phyloP scores from a whole-genome alignment of 2,888 invertebrate genomes.

The Mimachlamys varia region DNA sequence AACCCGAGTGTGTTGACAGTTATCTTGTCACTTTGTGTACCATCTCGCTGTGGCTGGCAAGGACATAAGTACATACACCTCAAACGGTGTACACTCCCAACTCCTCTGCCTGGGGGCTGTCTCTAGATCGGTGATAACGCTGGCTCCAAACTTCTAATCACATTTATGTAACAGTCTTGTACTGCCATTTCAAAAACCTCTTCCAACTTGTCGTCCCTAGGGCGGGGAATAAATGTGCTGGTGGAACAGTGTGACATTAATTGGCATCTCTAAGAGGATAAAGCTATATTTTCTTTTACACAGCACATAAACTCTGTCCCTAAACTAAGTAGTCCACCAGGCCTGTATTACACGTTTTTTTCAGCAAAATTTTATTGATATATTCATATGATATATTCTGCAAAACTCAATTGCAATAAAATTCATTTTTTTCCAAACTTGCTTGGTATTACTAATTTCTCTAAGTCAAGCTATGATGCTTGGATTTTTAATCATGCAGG shows the following conservation, averaged over 20 bases:
- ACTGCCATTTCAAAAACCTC: constrained; percentile 13
- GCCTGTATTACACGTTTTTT: background rate
- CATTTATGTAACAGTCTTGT: constrained; percentile 31
- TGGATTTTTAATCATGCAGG: too few species aligned
- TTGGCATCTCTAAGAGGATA: constrained; percentile 27
- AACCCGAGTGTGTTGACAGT: constrained; percentile 25
- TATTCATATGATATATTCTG: background rate
- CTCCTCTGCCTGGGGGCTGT: background rate
- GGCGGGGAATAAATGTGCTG: constrained; percentile 9
- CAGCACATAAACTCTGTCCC: background rate
- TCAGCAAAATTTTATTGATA: background rate
- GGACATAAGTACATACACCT: constrained; percentile 7
- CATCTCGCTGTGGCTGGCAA: background rate
- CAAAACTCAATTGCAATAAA: background rate
- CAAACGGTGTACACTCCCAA: background rate
- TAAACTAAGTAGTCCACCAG: background rate
- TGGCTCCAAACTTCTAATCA: constrained; percentile 31
- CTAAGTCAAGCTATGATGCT: background rate
- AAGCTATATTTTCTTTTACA: constrained; percentile 26
- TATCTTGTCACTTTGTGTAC: background rate
- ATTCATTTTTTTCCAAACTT: background rate
- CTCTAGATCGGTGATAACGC: constrained; percentile 3
- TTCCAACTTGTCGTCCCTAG: constrained; percentile 6
- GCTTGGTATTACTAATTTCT: background rate
- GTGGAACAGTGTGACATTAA: background rate